phyloP scores from a whole-genome alignment of 2,888 invertebrate genomes.

The Trissoscelio sp. region DNA sequence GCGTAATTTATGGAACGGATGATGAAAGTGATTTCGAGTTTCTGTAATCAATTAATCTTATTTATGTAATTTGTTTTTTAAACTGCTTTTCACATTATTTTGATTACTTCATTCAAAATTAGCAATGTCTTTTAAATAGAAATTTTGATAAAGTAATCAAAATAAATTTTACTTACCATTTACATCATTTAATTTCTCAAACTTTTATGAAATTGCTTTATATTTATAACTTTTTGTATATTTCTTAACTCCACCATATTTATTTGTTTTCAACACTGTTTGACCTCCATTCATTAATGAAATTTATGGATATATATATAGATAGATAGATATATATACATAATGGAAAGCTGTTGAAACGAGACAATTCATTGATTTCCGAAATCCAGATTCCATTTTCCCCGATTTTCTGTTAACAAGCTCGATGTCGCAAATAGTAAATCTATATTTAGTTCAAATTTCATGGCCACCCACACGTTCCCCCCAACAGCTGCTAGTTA shows the following conservation, averaged over 20 bases:
- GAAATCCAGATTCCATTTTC: constrained; percentile 10
- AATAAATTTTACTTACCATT: too few relatives aligned
- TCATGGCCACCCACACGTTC: constrained; percentile 74
- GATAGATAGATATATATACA: too few relatives aligned
- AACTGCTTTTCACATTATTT: not conserved
- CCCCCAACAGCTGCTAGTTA: constrained; percentile 69
- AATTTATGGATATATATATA: too few relatives aligned
- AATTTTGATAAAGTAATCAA: too few relatives aligned
- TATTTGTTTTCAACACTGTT: too few relatives aligned
- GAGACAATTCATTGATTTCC: constrained; percentile 10
- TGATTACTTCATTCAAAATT: not conserved
- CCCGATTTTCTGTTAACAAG: constrained; percentile 25
- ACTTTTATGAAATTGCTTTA: too few relatives aligned
- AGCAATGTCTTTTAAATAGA: too few relatives aligned
- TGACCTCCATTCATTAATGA: too few relatives aligned
- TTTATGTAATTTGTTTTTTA: constrained; percentile 32
- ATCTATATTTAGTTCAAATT: constrained; percentile 74
- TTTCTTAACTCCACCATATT: too few relatives aligned
- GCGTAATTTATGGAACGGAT: constrained; percentile 40
- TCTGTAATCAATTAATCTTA: constrained; percentile 39
- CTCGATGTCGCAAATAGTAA: constrained; percentile 50
- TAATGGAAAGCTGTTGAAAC: too few relatives aligned
- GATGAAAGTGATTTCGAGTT: constrained; percentile 52
- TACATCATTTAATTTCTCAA: too few relatives aligned
- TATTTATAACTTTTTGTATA: too few relatives aligned